Evolutionary conservation across 2,888 invertebrate genomes (phyloP), one percentile per base, ranked within the genome.

Genomic region (Ichneumon xanthorius): DNA sequence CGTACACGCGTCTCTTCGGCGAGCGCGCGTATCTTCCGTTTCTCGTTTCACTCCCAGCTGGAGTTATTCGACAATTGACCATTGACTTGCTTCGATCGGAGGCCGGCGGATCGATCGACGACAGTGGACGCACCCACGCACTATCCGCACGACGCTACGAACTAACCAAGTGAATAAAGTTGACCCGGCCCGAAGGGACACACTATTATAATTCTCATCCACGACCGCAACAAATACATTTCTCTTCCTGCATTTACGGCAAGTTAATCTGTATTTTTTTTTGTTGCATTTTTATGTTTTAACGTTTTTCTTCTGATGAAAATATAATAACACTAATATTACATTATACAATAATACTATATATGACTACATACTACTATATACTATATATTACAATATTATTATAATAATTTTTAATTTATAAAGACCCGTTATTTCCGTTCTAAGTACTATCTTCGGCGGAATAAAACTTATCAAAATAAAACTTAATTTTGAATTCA

Each of bases 131-230:
- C 67, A 22, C 55, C 70, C n/a, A 48, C 67, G 53, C 71, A 58
- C 16, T 6, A 40, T 71, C 63, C 16, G 33, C 33, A 11, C 70
- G 33, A 30, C 16, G 22, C 33, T 37, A 22, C 45, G 19, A 70
- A 48, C 30, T 26, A 22, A 30, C 5, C 5, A 2, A 67, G 77
- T 68, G 77, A 68, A 77, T 48, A 40, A 63, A 65, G 55, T 72
- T 72, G 53, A 80, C 63, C 70, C 78, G 78, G 68, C 30, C 58
- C 26, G 68, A 70, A 70, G 68, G 68, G 55, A 78, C 68, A 16
- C 61, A 11, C 4, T 30, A 48, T 14, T n/a, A 45, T 53, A 33
- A 68, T 67, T 22, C 14, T 30, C 58, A 53, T 68, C 33, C n/a
- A 16, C 30, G 22, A 48, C 50, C 19, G 5, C 61, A n/a, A 16